phyloP scores from a whole-genome alignment of 2,797 vertebrate genomes.

The Taeniopygia guttata region DNA sequence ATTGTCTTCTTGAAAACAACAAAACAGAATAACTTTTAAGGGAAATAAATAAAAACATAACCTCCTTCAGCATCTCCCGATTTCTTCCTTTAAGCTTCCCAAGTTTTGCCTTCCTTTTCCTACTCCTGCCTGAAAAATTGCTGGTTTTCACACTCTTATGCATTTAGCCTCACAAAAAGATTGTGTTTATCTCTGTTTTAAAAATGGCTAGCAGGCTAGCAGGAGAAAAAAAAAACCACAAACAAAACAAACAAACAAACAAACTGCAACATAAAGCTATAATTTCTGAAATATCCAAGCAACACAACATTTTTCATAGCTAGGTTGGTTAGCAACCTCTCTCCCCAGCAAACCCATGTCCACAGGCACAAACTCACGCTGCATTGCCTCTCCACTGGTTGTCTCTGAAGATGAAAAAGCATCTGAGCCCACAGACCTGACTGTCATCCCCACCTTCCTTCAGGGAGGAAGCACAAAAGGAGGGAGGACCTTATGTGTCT shows the following conservation, averaged over 20 bases:
- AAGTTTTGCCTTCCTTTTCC: background rate
- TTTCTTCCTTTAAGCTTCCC: background rate
- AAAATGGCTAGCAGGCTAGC: background rate
- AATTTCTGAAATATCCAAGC: background rate
- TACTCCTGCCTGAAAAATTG: background rate
- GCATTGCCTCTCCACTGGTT: background rate
- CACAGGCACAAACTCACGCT: background rate
- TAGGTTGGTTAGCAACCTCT: background rate
- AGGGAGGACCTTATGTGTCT: fast-evolving
- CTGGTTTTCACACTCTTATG: background rate
- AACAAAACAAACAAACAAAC: background rate
- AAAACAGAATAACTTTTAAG: background rate
- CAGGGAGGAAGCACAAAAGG: background rate
- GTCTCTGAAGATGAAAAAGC: background rate
- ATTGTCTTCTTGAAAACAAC: background rate
- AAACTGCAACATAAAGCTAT: background rate
- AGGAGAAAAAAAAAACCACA: background rate
- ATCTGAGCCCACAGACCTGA: background rate
- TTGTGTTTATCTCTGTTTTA: background rate
- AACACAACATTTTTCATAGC: background rate
- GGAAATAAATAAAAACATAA: background rate
- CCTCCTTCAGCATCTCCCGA: background rate
- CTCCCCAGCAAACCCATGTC: background rate
- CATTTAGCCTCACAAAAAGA: background rate
- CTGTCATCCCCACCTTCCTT: background rate